phyloP scores from a whole-genome alignment of 2,797 vertebrate genomes.

The Sebastolobus alascanus region DNA sequence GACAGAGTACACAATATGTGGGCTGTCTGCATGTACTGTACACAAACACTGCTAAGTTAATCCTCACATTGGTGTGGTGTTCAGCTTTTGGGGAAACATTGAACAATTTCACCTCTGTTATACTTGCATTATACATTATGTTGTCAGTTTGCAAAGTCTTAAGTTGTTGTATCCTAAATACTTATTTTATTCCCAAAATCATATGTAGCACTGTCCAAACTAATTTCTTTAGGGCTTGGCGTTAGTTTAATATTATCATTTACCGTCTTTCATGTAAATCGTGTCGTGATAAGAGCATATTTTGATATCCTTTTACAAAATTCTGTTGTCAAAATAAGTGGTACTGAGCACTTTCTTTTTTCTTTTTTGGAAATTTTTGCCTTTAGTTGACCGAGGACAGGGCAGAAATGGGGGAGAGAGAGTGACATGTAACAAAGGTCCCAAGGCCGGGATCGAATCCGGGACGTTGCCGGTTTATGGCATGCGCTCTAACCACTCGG shows the following conservation, averaged over 20 bases:
- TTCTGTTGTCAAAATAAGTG: neutral
- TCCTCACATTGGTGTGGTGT: neutral
- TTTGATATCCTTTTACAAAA: neutral
- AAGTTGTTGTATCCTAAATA: neutral
- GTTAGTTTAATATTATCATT: neutral
- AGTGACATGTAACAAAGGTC: neutral
- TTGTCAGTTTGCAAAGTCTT: neutral
- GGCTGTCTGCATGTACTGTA: neutral
- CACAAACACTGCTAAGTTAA: neutral
- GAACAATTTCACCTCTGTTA: neutral
- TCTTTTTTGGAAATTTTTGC: neutral
- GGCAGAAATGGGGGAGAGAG: neutral
- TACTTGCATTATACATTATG: neutral
- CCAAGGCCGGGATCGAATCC: no score
- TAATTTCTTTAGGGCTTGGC: neutral
- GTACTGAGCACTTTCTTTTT: neutral
- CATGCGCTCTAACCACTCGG: neutral
- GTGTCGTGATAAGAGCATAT: neutral
- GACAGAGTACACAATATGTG: slow-evolving; percentile 37
- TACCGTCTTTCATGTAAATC: neutral
- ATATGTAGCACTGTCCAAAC: neutral
- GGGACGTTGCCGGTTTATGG: neutral
- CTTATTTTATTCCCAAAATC: neutral
- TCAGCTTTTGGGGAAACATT: neutral
- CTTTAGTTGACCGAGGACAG: neutral